Evolutionary conservation across 2,113 vertebrate species (phyloP).

Genomic region (Raja brachyura): DNA sequence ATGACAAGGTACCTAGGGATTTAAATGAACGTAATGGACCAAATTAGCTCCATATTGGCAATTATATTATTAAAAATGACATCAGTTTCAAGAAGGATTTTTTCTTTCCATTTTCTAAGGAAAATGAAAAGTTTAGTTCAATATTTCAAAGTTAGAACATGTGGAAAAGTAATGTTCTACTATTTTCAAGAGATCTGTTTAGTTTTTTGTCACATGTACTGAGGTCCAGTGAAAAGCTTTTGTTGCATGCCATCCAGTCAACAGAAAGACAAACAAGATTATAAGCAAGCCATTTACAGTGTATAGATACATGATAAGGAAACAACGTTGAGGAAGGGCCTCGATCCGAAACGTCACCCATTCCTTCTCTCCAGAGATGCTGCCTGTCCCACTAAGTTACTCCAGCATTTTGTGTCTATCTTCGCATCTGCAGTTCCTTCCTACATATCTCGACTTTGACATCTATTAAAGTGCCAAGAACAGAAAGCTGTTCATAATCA

Average conservation of each 20-base stretch:
- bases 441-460: not conserved
- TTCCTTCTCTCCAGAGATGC: too few species aligned
- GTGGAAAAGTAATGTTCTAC: not conserved
- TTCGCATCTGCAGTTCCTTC: too few species aligned
- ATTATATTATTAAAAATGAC: not conserved
- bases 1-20: not conserved
- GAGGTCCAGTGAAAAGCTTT: too few species aligned
- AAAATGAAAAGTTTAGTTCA: not conserved
- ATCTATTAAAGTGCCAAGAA: not conserved
- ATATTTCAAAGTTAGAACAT: not conserved
- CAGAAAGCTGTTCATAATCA: not conserved
- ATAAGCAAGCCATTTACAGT: too few species aligned
- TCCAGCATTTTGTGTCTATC: too few species aligned
- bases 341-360: too few species aligned
- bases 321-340: too few species aligned
- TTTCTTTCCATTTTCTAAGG: not conserved
- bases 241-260: too few species aligned
- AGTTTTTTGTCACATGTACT: too few species aligned
- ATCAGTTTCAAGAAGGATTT: not conserved
- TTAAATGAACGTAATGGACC: not conserved
- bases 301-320: too few species aligned
- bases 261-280: too few species aligned
- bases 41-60: not conserved
- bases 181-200: not conserved
- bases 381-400: too few species aligned